Percentiles rank a stretch among this genome's conserved stretches.
phyloP scores from a whole-genome alignment of 2,888 invertebrate genomes.

The Cremastinae sp. region DNA sequence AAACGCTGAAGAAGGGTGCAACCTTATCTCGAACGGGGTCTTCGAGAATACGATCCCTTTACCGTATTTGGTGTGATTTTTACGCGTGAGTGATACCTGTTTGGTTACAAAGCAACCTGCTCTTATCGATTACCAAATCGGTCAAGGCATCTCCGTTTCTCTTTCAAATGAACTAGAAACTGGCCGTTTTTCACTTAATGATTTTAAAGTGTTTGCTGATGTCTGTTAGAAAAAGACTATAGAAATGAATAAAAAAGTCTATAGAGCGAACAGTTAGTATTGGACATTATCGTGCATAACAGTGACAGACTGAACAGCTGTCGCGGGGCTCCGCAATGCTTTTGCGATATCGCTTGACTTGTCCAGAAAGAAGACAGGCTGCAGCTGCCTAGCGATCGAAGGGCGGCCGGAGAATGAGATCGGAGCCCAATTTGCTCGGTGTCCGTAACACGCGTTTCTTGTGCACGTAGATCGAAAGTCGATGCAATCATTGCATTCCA shows the following conservation, averaged over 20 bases:
- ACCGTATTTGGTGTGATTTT: slow-evolving; percentile 50
- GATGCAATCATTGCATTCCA: slow-evolving; percentile 51
- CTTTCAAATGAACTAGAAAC: slow-evolving; percentile 6
- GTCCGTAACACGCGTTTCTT: slow-evolving; percentile 35
- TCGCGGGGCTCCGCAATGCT: slow-evolving; percentile 40
- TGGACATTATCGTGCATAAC: slow-evolving; percentile 34
- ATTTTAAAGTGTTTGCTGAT: no score
- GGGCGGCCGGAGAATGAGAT: slow-evolving; percentile 37
- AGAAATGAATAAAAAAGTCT: background rate
- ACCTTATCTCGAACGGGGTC: slow-evolving; percentile 71
- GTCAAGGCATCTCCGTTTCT: slow-evolving; percentile 15
- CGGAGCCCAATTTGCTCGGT: slow-evolving; percentile 59
- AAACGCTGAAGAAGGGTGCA: slow-evolving; percentile 75
- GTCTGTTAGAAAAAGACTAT: no score
- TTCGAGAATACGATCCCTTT: slow-evolving; percentile 45
- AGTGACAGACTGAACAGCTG: slow-evolving; percentile 60
- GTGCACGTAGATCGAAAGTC: slow-evolving; percentile 61
- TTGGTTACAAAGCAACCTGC: slow-evolving; percentile 12
- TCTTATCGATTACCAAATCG: slow-evolving; percentile 55
- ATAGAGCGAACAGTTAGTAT: slow-evolving; percentile 10
- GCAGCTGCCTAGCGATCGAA: slow-evolving; percentile 55
- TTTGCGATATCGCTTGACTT: slow-evolving; percentile 47
- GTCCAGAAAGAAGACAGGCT: slow-evolving; percentile 30
- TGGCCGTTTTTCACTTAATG: background rate
- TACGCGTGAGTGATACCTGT: slow-evolving; percentile 45